Evolutionary conservation across 2,888 invertebrate species (phyloP), one percentile per base, ranked within the genome.

Genomic region (Chrysotoxum bicinctum): DNA sequence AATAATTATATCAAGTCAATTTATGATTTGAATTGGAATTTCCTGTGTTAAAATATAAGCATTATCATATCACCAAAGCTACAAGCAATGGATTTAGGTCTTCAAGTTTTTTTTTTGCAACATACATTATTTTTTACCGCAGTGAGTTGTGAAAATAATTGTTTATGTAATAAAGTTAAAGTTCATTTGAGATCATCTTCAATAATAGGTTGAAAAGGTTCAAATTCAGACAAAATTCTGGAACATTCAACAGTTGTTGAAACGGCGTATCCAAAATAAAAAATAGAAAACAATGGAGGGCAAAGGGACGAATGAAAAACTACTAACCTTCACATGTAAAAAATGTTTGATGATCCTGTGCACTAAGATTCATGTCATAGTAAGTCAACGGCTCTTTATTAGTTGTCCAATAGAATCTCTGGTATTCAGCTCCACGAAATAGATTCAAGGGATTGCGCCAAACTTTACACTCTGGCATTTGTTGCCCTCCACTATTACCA

Each of bases 361-460:
- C 99, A 0, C 98, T 98, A 54, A 99, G 93, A 92, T 99, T 99
- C 99, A 99, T 99, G 90, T 99, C 99, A 92, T 99, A 98, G 92
- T 98, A 99, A 0, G 99, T 99, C 52, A 99, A 93, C 0, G 99
- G 98, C 88, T 99, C 98, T 90, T 98, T 97, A 88, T 96, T 96
- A 1, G 97, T 97, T 0, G 96, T 95, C 94, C 96, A 96, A 91
- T 96, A 97, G 91, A 98, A 98, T n/a, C 99, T 94, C 88, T 97
- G 97, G 92, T 99, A 99, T 91, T 99, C 99, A 0, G 98, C 97
- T 7, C 99, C 99, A 60, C 99, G 95, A 91, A 98, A 97, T 82
- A 99, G 93, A 92, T 98, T 97, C 90, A 98, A 94, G 0, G 99
- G 98, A 93, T 99, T 99, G 72, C 99, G 94, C 98, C 98, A 98